Percentiles rank a stretch among this genome's conserved stretches.
These are phyloP conservation scores for Sapajus apella DNA, from an alignment of 2,113 vertebrate species.

Conservation along the genomic window DNA sequence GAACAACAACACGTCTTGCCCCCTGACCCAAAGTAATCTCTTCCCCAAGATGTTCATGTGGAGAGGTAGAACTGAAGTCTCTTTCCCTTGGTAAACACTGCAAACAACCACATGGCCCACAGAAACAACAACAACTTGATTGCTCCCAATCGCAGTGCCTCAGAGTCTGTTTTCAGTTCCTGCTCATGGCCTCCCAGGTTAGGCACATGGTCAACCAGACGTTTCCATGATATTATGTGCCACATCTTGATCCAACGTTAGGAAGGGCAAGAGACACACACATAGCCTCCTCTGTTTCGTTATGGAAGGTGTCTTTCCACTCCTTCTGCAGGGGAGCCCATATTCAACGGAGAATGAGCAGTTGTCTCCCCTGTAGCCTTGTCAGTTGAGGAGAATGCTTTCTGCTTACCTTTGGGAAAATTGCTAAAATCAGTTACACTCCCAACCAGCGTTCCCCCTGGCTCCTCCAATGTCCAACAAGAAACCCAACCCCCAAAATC, in stretches of 20 bases:
- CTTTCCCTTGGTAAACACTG: constrained; percentile 5
- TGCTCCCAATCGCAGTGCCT: neutral
- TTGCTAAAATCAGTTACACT: neutral
- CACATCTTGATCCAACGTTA: neutral
- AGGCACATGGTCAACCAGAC: neutral
- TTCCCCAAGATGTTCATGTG: neutral
- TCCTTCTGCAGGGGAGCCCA: neutral
- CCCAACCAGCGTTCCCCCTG: neutral
- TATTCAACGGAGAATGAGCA: neutral
- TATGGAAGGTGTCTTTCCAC: neutral
- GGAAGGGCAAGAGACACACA: neutral
- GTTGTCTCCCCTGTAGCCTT: neutral
- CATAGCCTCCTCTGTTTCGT: neutral
- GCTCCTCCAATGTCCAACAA: constrained; percentile 64
- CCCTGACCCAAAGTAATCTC: neutral
- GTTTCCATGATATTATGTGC: neutral
- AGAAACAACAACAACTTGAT: neutral
- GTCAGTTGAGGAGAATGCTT: neutral
- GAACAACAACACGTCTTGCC: neutral
- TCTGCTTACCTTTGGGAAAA: constrained; percentile 61
- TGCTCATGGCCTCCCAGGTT: neutral
- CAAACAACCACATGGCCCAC: neutral
- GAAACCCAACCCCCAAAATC: constrained; percentile 70
- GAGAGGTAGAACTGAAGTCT: neutral
- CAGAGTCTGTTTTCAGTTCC: neutral